phyloP scores from a whole-genome alignment of 1,140 invertebrate species.

The Drosophila micromelanica region DNA sequence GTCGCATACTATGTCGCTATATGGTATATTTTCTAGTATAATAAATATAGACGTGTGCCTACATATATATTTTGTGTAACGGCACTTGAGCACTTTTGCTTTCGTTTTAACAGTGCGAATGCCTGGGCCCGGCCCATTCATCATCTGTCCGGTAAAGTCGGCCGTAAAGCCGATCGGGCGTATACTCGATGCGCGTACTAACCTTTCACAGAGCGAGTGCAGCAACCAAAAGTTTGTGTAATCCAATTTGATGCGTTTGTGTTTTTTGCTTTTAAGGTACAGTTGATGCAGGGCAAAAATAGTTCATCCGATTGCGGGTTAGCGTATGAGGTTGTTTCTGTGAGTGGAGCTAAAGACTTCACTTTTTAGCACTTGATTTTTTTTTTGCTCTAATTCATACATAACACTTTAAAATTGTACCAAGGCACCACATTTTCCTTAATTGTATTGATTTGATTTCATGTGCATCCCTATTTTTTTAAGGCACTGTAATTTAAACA shows the following conservation, averaged over 20 bases:
- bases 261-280: slow-evolving; percentile 32
- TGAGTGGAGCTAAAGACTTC: background rate
- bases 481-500: slow-evolving; percentile 62
- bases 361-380: slow-evolving; percentile 45
- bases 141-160: slow-evolving; percentile 19
- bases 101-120: slow-evolving; percentile 42
- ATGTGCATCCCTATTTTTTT: slow-evolving; percentile 33
- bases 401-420: slow-evolving; percentile 64
- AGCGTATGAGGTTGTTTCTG: background rate
- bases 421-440: slow-evolving; percentile 70
- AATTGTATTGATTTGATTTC: slow-evolving; percentile 16
- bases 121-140: slow-evolving; percentile 25
- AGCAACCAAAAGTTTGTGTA: slow-evolving; percentile 74
- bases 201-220: slow-evolving; percentile 76
- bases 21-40: slow-evolving; percentile 23
- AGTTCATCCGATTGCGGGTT: slow-evolving; percentile 28
- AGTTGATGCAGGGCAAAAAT: slow-evolving; percentile 49
- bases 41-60: slow-evolving; percentile 3
- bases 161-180: slow-evolving; percentile 20
- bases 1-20: slow-evolving; percentile 8
- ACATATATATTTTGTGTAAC: slow-evolving; percentile 49
- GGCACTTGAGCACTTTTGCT: slow-evolving; percentile 67
- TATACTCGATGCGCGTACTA: slow-evolving; percentile 67
- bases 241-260: slow-evolving; percentile 73
- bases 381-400: slow-evolving; percentile 28